Conservation (phyloP, 2,113 vertebrate species). For the Microcebus lehilahytsara region DNA sequence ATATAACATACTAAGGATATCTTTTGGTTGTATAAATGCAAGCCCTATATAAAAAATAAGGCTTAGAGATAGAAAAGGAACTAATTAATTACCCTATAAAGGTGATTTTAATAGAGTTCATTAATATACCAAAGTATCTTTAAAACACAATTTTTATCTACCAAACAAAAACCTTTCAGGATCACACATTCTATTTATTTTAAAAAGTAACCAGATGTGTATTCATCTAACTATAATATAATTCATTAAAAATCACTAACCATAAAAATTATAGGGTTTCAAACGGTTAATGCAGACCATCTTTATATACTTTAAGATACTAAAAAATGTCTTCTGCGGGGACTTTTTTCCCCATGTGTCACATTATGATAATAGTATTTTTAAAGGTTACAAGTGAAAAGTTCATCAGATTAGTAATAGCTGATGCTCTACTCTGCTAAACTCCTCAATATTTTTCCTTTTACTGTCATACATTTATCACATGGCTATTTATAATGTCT, state of each 20-base stretch:
- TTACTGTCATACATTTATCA: neutral
- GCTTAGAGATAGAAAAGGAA: neutral
- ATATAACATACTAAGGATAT: neutral
- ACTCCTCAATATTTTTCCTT: neutral
- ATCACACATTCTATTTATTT: neutral
- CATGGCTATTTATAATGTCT: neutral
- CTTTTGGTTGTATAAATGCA: neutral
- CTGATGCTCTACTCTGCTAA: neutral
- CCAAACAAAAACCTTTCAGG: neutral
- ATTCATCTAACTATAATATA: neutral
- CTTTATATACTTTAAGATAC: neutral
- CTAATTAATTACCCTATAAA: neutral
- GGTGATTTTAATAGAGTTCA: neutral
- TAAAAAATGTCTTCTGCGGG: neutral
- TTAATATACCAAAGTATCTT: neutral
- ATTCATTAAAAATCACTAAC: neutral
- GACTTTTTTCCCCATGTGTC: neutral
- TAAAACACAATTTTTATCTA: neutral
- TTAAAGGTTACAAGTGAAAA: conserved; percentile 15
- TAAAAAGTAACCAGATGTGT: neutral
- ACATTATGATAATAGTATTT: neutral
- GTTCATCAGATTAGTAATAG: conserved; percentile 38
- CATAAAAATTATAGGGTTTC: neutral
- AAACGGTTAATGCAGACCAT: neutral
- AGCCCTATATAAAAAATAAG: neutral